Percentiles rank a stretch among this genome's conserved stretches.
Conservation (phyloP, 2,797 vertebrate genomes). For the Falco peregrinus region DNA sequence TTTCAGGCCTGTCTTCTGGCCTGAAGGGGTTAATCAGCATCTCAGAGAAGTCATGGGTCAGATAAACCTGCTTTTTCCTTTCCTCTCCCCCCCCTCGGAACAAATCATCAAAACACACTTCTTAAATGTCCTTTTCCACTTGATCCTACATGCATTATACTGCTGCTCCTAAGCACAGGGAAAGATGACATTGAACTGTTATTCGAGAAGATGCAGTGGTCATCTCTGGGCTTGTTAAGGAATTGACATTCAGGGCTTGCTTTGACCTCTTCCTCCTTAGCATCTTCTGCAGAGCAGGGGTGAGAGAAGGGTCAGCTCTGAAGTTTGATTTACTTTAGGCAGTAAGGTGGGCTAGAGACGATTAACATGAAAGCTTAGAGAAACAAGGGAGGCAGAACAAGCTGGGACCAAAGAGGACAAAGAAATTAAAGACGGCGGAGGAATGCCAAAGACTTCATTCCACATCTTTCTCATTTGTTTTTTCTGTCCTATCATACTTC, state of each 20-base stretch:
- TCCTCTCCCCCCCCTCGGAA: neutral
- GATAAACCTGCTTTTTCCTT: neutral
- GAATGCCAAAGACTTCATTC: neutral
- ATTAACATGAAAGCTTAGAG: neutral
- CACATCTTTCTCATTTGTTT: neutral
- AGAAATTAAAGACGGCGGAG: neutral
- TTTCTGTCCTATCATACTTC: neutral
- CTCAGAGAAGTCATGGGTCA: neutral
- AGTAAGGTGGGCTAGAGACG: neutral
- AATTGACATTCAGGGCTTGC: neutral
- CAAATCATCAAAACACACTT: neutral
- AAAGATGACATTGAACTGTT: neutral
- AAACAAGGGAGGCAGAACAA: neutral
- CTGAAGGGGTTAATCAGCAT: neutral
- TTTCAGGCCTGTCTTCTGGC: neutral
- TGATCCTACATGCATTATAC: neutral
- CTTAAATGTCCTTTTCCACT: neutral
- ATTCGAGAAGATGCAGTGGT: neutral
- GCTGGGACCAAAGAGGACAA: neutral
- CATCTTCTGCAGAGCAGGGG: accelerated
- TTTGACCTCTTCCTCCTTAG: neutral
- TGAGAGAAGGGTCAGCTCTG: neutral
- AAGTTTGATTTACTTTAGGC: neutral
- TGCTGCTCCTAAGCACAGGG: neutral
- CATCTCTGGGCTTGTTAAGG: neutral